phyloP scores from a whole-genome alignment of 2,888 invertebrate genomes.

The Tenthredo livida region DNA sequence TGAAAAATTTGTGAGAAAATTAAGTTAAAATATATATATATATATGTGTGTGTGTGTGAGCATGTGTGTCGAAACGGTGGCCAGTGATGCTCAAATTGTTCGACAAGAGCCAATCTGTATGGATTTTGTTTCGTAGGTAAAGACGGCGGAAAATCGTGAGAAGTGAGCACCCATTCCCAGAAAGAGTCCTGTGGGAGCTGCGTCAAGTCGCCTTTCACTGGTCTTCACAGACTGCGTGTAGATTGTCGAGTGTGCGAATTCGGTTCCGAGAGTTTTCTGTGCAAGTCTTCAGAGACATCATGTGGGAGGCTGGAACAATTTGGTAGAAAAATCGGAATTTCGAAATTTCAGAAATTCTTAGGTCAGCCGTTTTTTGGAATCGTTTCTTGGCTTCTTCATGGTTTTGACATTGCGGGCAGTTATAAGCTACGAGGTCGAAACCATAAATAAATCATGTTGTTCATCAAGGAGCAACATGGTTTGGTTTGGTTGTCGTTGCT shows the following conservation, averaged over 20 bases:
- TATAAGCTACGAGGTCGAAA: no score
- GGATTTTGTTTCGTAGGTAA: not conserved
- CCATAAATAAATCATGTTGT: no score
- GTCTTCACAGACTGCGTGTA: slow-evolving; percentile 8
- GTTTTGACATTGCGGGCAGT: no score
- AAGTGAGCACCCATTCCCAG: slow-evolving; percentile 66
- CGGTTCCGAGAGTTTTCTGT: slow-evolving; percentile 8
- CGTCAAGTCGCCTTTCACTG: slow-evolving; percentile 67
- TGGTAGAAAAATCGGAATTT: not conserved
- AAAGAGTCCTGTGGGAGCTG: slow-evolving; percentile 76
- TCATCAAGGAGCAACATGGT: no score
- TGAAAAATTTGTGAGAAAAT: not conserved
- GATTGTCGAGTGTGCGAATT: not conserved
- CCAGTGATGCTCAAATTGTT: not conserved
- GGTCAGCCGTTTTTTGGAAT: no score
- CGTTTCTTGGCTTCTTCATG: no score
- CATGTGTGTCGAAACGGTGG: not conserved
- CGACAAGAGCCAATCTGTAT: not conserved
- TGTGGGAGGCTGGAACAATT: not conserved
- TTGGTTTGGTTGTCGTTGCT: no score
- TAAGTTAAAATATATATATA: not conserved
- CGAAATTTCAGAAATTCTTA: not conserved
- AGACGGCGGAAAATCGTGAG: not conserved
- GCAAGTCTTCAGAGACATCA: not conserved
- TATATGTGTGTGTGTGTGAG: not conserved